Base-by-base conservation (phyloP, 1,140 invertebrate species). In the Scaptodrosophila lebanonensis region DNA sequence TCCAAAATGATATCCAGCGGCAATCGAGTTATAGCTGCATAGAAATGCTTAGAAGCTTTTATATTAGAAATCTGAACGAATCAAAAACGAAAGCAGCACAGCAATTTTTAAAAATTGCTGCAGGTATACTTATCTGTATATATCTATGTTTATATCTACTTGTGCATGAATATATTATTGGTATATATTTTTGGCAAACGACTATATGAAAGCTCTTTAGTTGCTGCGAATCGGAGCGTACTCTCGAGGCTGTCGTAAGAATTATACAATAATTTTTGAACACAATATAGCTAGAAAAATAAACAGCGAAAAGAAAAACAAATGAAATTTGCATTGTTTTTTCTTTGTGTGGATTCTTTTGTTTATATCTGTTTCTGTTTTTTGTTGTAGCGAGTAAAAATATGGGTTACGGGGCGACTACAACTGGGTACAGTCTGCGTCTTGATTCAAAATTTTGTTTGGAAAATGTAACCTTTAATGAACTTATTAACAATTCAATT, bases 221-320 rank as follows among this genome's bases (percentile, higher is more conserved):
- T n/a, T n/a, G n/a, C n/a, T n/a, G n/a, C n/a, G n/a, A n/a, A 50
- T 32, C 45, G 59, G 33, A 30, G 40, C 40, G 38, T n/a, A n/a
- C n/a, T n/a, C n/a, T n/a, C 52, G 30, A 45, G 48, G 52, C 43
- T 49, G 59, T 11, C 32, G 25, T 39, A 44, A 18, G 9, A 27
- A 77, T 77, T 71, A 66, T 67, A 71, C 57, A 63, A 66, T 18
- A 40, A n/a, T 64, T 25, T 50, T 20, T 8, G 29, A 30, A 67
- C 36, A 60, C 2, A 44, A 63, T 35, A 49, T 54, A 29, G 40
- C 8, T 22, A 35, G 16, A 29, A 35, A 25, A 16, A 16, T 38
- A 48, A 44, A 49, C 35, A 54, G 15, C 25, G 25, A 51, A 49
- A 63, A 40, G 32, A 53, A 72, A 64, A 68, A 49, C 73, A 68